Percentiles rank a stretch among this genome's conserved stretches.
These are phyloP conservation scores for Orthosia cruda DNA, from an alignment of 2,888 invertebrate species.

Conservation along the genomic window DNA sequence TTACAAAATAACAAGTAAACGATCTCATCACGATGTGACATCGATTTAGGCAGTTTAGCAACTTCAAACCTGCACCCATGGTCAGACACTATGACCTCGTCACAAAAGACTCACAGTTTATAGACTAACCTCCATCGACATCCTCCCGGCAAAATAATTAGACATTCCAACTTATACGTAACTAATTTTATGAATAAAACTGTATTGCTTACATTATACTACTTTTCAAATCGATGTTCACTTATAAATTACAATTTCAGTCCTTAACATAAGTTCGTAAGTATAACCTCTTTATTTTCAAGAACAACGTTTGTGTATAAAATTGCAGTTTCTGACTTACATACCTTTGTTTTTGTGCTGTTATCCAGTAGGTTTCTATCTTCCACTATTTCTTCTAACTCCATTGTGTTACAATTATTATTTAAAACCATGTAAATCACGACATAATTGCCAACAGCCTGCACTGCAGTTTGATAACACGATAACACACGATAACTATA, in stretches of 20 bases:
- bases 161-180: not conserved
- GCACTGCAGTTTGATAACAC: conserved; percentile 55
- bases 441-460: conserved; percentile 52
- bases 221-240: conserved; percentile 1
- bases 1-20: not conserved
- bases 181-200: not conserved
- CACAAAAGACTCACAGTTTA: not conserved
- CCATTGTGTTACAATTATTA: conserved; percentile 51
- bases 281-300: conserved; percentile 47
- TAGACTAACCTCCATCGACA: conserved; percentile 20
- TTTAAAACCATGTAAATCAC: conserved; percentile 52
- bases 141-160: not conserved
- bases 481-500: conserved; percentile 48
- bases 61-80: not conserved
- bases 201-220: not conserved
- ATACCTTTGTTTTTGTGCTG: conserved; percentile 48
- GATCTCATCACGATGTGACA: not conserved
- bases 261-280: not conserved
- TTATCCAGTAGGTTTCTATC: conserved; percentile 43
- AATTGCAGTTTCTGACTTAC: conserved; percentile 15
- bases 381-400: conserved; percentile 57
- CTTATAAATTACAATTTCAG: not conserved
- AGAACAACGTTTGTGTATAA: not conserved
- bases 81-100: not conserved
- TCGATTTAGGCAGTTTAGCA: not conserved